Base-by-base conservation (phyloP, 2,797 vertebrate species). In the Gymnoscopelus microlampas region DNA sequence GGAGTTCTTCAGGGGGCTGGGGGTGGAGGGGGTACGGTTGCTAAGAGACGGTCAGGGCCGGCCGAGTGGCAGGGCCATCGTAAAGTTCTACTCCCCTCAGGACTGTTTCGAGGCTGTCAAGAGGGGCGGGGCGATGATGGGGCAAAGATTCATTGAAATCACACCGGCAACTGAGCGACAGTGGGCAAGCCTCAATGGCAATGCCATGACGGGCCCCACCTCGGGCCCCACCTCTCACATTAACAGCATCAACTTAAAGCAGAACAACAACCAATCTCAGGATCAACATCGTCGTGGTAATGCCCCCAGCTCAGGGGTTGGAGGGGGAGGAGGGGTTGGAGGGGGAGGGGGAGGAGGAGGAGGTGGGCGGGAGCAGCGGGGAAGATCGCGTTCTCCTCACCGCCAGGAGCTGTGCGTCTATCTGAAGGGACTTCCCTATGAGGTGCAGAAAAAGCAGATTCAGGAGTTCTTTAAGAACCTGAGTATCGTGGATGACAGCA, bases 391-490 rank as follows among this genome's bases (percentile, higher is more conserved):
- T 75, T 99, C 98, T 76, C 97, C 98, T 48, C 97, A 97, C 64
- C 95, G 97, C 35, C 95, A 95, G 3, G 97, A 98, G 61, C 97
- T 95, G 82, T 99, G 97, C 83, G 95, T 99, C 64, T 98, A 98
- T 92, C 91, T 99, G 64, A 99, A 99, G 87, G 97, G 98, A 70
- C 95, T 99, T 73, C 98, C 98, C 2, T 99, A 98, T 67, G 98
- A 99, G 87, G 97, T 96, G 0, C 96, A 99, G 91, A 98, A 98
- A 86, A 98, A 96, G 80, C 97, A 98, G 57, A 95, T 99, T 51
- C 97, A 95, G 88, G 97, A 99, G 81, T 99, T 99, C 90, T 99
- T 99, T 91, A 98, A 97, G 80, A 98, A 97, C 85, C 85, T 99
- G 84, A 91, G 95, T 79, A 94, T 99, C 85, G 91, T 99, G 66